phyloP scores from a whole-genome alignment of 2,797 vertebrate genomes.

The Sebastes trivittatus region DNA sequence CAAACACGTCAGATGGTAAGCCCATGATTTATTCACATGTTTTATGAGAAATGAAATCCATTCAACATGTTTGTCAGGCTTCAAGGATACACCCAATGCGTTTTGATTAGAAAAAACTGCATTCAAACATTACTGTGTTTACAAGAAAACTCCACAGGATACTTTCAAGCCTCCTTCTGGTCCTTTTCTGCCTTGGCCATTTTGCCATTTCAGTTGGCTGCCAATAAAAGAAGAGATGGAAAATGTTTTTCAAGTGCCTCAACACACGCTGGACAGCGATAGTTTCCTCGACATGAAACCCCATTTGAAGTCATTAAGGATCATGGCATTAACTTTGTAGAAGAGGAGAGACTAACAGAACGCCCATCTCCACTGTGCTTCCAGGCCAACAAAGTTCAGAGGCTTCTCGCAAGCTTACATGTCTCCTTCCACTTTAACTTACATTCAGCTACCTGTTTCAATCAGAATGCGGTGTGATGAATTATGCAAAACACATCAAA shows the following conservation, averaged over 20 bases:
- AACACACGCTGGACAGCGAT: not conserved
- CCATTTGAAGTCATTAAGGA: constrained; percentile 9
- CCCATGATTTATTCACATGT: not conserved
- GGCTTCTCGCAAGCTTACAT: not conserved
- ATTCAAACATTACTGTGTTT: not conserved
- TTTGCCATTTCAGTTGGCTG: constrained; percentile 3
- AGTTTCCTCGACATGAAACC: not conserved
- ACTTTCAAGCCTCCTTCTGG: not conserved
- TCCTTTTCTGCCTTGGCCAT: not conserved
- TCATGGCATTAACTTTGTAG: not conserved
- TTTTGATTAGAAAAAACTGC: not conserved
- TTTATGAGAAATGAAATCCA: not conserved
- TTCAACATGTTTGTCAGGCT: not conserved
- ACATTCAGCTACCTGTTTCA: not conserved
- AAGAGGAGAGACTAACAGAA: not conserved
- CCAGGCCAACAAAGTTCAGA: not conserved
- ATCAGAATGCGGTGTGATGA: not conserved
- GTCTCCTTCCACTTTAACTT: not conserved
- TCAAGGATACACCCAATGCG: not conserved
- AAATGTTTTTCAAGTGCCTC: not conserved
- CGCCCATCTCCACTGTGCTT: not conserved
- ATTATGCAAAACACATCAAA: not conserved
- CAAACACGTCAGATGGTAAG: not conserved
- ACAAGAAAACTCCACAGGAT: not conserved
- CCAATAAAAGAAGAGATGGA: not conserved